Conservation (phyloP, 2,888 invertebrate genomes). For the Leptura quadrifasciata region DNA sequence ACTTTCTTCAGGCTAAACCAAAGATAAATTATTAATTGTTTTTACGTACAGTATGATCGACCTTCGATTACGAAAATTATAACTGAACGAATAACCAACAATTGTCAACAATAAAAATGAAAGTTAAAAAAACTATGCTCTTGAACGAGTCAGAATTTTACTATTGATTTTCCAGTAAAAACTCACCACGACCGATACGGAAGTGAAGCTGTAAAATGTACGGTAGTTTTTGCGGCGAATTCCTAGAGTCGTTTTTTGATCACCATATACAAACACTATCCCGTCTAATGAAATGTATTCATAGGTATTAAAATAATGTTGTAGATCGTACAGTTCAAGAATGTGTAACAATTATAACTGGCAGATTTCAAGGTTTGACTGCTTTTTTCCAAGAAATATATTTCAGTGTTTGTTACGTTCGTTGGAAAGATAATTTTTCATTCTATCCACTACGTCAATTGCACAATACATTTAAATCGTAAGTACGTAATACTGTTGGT, state of each 20-base stretch:
- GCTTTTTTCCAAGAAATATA: conserved; percentile 18
- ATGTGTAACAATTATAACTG: conserved; percentile 3
- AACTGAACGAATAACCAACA: not conserved
- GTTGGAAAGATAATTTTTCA: conserved; percentile 5
- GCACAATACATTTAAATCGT: too few relatives aligned
- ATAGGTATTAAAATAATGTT: conserved; percentile 1
- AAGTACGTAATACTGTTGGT: too few relatives aligned
- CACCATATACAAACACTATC: not conserved
- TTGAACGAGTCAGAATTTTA: not conserved
- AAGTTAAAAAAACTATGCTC: not conserved
- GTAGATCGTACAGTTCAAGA: conserved; percentile 8
- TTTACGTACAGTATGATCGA: too few relatives aligned
- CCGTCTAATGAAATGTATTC: not conserved
- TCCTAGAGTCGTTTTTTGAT: conserved; percentile 1
- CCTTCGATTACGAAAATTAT: too few relatives aligned
- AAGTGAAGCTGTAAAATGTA: conserved; percentile 2
- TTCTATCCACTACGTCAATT: too few relatives aligned
- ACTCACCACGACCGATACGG: not conserved
- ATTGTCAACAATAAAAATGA: conserved; percentile 1
- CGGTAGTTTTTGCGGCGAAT: not conserved
- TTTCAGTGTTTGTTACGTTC: conserved; percentile 25
- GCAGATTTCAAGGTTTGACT: conserved; percentile 30
- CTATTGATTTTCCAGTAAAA: not conserved
- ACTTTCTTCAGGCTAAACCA: too few relatives aligned
- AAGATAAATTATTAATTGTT: too few relatives aligned